A percentile compares a stretch with the other conserved stretches of the same genome.
Conservation (phyloP, 2,888 invertebrate species). For the Tholera decimalis region DNA sequence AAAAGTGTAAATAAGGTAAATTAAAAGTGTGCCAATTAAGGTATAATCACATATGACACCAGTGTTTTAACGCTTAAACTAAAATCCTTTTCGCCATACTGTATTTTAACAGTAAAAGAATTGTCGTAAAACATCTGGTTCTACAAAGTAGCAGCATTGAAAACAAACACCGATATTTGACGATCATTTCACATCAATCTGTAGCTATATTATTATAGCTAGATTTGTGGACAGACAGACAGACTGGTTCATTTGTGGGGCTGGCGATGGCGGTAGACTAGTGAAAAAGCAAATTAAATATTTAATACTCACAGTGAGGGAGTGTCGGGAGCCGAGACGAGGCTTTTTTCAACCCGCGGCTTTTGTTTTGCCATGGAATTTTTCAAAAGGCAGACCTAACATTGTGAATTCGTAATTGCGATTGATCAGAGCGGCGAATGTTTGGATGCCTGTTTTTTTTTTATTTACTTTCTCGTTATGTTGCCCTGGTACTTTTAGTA, state of each 20-base stretch:
- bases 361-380: slow-evolving; percentile 54
- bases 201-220: slow-evolving; percentile 49
- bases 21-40: too few relatives aligned
- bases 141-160: slow-evolving; percentile 6
- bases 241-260: slow-evolving; percentile 75
- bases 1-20: too few relatives aligned
- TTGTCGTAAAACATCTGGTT: too few relatives aligned
- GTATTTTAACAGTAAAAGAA: neutral
- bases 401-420: slow-evolving; percentile 55
- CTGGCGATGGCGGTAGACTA: slow-evolving; percentile 61
- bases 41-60: too few relatives aligned
- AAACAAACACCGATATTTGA: slow-evolving; percentile 8
- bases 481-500: slow-evolving; percentile 28
- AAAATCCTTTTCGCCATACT: neutral
- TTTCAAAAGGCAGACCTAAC: slow-evolving; percentile 42
- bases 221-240: slow-evolving; percentile 62
- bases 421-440: slow-evolving; percentile 53
- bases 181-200: slow-evolving; percentile 19
- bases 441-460: slow-evolving; percentile 43
- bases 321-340: slow-evolving; percentile 66
- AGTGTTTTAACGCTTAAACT: too few relatives aligned
- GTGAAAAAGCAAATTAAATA: slow-evolving; percentile 78
- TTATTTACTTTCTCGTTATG: slow-evolving; percentile 21
- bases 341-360: slow-evolving; percentile 57
- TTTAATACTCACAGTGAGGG: slow-evolving; percentile 75